Evolutionary conservation across 2,113 vertebrate genomes (phyloP).

Genomic region (Syngnathus scovelli): DNA sequence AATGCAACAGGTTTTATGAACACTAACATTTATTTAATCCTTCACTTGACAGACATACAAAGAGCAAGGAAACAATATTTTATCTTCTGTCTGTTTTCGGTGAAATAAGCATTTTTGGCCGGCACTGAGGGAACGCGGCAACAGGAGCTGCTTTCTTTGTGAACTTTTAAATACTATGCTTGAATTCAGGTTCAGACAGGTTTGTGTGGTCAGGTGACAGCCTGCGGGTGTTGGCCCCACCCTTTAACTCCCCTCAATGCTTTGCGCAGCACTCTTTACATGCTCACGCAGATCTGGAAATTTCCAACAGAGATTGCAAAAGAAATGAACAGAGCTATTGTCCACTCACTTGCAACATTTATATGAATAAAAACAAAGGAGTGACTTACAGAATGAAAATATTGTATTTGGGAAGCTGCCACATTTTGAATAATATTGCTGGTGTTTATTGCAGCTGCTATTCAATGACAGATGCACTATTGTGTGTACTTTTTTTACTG

Average conservation of each 20-base stretch:
- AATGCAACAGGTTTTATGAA: background rate
- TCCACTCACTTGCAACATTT: background rate
- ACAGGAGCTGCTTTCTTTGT: slow-evolving; percentile 7
- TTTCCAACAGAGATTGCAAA: slow-evolving; percentile 5
- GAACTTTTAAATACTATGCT: slow-evolving; percentile 4
- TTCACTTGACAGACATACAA: background rate
- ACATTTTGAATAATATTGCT: no score
- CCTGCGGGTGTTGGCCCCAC: slow-evolving; percentile 29
- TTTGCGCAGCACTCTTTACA: background rate
- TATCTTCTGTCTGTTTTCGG: background rate
- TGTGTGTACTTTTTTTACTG: background rate
- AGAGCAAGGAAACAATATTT: slow-evolving; percentile 8
- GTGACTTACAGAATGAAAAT: no score
- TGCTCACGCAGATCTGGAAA: slow-evolving; percentile 19
- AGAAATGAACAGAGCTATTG: background rate
- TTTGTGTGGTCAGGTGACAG: slow-evolving; percentile 4
- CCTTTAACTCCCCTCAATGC: background rate
- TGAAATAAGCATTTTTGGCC: background rate
- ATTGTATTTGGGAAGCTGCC: no score
- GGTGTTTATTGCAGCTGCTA: background rate
- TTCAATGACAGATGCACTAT: background rate
- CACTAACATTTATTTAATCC: background rate
- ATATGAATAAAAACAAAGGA: background rate
- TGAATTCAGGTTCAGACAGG: slow-evolving; percentile 32
- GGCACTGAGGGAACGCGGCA: slow-evolving; percentile 18